Evolutionary conservation across 1,140 invertebrate genomes (phyloP).

Genomic region (Campoletis sonorensis): DNA sequence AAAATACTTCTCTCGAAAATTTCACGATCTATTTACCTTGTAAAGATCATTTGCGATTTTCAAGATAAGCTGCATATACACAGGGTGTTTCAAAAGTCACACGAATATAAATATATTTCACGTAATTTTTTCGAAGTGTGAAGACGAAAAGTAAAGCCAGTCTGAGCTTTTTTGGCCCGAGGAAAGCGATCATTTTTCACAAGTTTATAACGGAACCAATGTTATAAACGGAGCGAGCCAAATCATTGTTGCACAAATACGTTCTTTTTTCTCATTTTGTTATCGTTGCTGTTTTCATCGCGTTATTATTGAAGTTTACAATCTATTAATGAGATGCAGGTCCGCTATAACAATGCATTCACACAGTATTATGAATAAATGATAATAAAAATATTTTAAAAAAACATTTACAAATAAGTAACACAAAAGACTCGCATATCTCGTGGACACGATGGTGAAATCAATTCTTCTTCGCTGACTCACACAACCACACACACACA

Average conservation of each 20-base stretch:
- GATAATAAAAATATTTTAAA: background rate
- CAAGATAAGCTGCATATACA: too few relatives aligned
- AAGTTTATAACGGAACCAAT: conserved; percentile 58
- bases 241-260: conserved; percentile 36
- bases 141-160: background rate
- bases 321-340: background rate
- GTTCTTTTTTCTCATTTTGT: conserved; percentile 16
- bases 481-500: conserved; percentile 45
- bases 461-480: conserved; percentile 37
- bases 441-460: background rate
- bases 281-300: background rate
- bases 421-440: conserved; percentile 6
- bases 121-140: background rate
- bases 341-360: conserved; percentile 4
- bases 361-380: background rate
- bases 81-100: too few relatives aligned
- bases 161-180: background rate
- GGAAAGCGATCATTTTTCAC: conserved; percentile 55
- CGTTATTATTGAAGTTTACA: conserved; percentile 2
- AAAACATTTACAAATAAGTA: background rate
- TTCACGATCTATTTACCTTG: background rate
- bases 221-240: conserved; percentile 42
- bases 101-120: background rate
- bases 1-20: background rate
- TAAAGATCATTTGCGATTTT: too few relatives aligned